Conservation (phyloP, 2,113 vertebrate genomes). For the Spilogale gracilis region DNA sequence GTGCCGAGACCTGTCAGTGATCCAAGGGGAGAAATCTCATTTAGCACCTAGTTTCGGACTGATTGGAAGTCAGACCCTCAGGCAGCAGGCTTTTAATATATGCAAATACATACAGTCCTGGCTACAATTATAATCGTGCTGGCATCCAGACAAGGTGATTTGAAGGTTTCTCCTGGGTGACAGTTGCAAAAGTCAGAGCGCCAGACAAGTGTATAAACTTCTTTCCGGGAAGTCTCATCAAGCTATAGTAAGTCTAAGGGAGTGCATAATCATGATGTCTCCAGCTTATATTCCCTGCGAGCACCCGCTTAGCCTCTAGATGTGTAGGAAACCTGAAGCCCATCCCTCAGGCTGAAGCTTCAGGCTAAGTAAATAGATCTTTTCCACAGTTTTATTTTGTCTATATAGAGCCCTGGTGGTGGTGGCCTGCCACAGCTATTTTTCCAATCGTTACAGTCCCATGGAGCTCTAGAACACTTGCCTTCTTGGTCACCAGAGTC, state of each 20-base stretch:
- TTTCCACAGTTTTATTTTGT: background rate
- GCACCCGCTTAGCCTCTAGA: background rate
- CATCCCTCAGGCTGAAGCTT: background rate
- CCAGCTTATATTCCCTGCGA: background rate
- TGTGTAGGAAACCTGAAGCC: background rate
- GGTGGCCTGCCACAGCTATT: background rate
- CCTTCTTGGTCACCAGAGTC: background rate
- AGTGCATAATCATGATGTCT: background rate
- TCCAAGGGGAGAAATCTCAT: background rate
- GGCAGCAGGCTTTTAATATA: background rate
- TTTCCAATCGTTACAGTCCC: background rate
- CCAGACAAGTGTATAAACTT: background rate
- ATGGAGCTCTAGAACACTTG: background rate
- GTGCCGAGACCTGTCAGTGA: background rate
- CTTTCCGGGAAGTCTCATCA: background rate
- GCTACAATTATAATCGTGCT: background rate
- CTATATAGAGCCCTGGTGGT: background rate
- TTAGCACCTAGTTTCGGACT: background rate
- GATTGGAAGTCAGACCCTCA: background rate
- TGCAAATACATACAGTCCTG: background rate
- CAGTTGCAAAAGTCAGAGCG: background rate
- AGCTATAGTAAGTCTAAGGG: background rate
- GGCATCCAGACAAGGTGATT: background rate
- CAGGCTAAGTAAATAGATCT: background rate
- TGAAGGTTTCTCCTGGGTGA: background rate